These are phyloP conservation scores for Agrochola lota DNA, from an alignment of 2,888 invertebrate species.

Conservation along the genomic window DNA sequence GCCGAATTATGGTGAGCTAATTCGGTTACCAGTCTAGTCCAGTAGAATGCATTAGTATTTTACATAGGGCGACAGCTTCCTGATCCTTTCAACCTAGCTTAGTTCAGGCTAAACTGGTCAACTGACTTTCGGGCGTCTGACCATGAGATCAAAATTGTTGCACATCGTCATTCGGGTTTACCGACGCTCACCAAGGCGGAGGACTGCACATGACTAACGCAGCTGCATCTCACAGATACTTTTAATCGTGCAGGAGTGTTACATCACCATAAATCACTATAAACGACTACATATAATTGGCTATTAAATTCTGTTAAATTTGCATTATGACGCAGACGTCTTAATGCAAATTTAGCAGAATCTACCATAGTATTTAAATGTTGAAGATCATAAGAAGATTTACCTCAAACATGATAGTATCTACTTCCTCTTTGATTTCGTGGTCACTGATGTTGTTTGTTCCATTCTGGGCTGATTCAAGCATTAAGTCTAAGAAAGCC, in stretches of 20 bases:
- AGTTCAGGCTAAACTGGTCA: neutral
- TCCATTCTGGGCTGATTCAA: conserved; percentile 95
- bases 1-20: neutral
- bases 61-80: neutral
- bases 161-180: neutral
- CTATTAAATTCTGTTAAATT: neutral
- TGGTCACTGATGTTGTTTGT: conserved; percentile 93
- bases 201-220: neutral
- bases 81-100: neutral
- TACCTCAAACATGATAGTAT: conserved; percentile 97
- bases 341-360: too few relatives aligned
- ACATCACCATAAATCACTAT: neutral
- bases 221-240: neutral
- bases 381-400: neutral
- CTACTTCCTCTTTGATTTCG: conserved; percentile 96
- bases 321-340: neutral
- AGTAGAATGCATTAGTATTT: neutral
- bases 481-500: conserved; percentile 97
- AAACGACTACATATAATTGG: neutral
- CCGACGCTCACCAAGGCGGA: neutral
- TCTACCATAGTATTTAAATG: neutral
- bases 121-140: too few relatives aligned
- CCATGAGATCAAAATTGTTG: neutral
- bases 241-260: neutral
- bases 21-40: neutral